phyloP scores from a whole-genome alignment of 2,797 vertebrate species.

The Coregonus suidteri region DNA sequence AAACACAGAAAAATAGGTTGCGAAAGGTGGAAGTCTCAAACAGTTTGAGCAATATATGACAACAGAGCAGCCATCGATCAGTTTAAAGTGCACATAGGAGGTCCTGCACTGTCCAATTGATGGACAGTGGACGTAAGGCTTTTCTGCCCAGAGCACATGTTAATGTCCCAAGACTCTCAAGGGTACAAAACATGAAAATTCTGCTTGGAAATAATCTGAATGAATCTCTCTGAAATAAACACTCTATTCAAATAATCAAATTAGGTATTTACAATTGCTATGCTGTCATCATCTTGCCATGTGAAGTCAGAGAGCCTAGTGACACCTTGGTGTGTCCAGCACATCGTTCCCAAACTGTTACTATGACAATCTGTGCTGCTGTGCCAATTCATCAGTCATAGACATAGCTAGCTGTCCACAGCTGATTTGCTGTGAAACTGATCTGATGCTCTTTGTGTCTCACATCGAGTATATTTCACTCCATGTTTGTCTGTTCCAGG shows the following conservation, averaged over 20 bases:
- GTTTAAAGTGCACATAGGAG: not conserved
- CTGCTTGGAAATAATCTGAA: too few species aligned
- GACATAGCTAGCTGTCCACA: not conserved
- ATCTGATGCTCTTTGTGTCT: not conserved
- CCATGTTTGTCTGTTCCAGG: not conserved
- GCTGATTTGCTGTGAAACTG: not conserved
- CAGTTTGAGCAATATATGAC: not conserved
- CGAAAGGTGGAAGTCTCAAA: constrained; percentile 18
- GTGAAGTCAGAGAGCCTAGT: not conserved
- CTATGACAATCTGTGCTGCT: not conserved
- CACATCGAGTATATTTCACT: not conserved
- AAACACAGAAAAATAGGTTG: constrained; percentile 23
- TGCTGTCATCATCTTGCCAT: too few species aligned
- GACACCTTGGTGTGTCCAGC: not conserved
- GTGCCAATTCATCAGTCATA: not conserved
- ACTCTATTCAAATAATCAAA: too few species aligned
- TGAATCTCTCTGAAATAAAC: too few species aligned
- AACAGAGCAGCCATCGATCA: not conserved
- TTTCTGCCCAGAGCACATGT: too few species aligned
- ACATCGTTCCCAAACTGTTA: not conserved
- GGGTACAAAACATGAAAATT: not conserved
- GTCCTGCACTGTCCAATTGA: not conserved
- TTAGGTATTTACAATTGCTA: too few species aligned
- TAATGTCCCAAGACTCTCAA: not conserved
- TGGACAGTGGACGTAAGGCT: not conserved